Percentiles rank a stretch among this genome's conserved stretches.
Conservation (phyloP, 2,888 invertebrate species). For the Schizotus pectinicornis region DNA sequence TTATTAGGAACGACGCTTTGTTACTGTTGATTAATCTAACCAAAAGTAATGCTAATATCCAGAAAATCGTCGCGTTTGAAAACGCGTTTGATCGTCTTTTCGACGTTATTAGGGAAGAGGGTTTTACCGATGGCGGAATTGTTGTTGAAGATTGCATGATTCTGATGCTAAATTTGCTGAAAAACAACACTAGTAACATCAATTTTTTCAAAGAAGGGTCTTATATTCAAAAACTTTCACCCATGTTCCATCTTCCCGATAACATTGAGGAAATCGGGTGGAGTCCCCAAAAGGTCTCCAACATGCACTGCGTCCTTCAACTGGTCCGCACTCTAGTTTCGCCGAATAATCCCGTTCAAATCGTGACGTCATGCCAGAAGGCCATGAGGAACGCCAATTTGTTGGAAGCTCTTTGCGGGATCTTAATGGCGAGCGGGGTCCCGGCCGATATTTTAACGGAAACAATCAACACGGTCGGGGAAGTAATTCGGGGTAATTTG, state of each 20-base stretch:
- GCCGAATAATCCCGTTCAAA: constrained; percentile 89
- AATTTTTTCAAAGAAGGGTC: constrained; percentile 98
- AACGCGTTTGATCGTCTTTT: constrained; percentile 96
- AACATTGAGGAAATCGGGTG: constrained; percentile 78
- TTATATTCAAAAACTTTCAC: constrained; percentile 87
- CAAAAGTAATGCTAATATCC: constrained; percentile 94
- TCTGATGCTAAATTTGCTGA: constrained; percentile 89
- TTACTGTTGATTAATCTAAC: constrained; percentile 91
- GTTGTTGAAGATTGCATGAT: constrained; percentile 97
- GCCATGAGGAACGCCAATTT: constrained; percentile 86
- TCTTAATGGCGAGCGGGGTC: constrained; percentile 95
- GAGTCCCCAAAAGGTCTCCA: constrained; percentile 94
- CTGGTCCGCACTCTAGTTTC: constrained; percentile 91
- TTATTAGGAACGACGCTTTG: constrained; percentile 93
- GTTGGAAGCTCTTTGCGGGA: constrained; percentile 81
- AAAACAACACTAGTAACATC: constrained; percentile 96
- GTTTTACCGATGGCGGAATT: constrained; percentile 90
- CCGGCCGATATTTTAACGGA: constrained; percentile 96
- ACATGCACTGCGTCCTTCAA: constrained; percentile 90
- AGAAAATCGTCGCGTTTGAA: constrained; percentile 99
- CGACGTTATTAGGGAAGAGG: constrained; percentile 80
- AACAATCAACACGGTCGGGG: constrained; percentile 91
- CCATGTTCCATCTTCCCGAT: constrained; percentile 83
- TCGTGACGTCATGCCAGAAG: constrained; percentile 82
- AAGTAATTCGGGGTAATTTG: constrained; percentile 89